Evolutionary conservation across 2,888 invertebrate genomes (phyloP).

Genomic region (Temnothorax unifasciatus): DNA sequence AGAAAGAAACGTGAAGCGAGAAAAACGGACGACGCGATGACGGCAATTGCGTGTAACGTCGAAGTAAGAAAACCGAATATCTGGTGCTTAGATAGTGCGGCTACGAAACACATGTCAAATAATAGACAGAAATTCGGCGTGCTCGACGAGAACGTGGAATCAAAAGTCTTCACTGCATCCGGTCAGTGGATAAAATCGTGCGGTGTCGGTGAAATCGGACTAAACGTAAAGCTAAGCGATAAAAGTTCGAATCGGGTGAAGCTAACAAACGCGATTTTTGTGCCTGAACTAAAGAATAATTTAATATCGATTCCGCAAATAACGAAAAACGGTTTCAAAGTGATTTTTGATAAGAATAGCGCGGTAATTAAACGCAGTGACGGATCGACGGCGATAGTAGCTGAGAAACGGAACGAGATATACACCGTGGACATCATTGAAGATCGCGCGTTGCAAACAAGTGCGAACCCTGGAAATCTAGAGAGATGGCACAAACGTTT

Average conservation of each 20-base stretch:
- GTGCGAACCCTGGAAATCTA: background rate
- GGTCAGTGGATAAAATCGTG: background rate
- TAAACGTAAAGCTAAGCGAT: background rate
- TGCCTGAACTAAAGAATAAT: background rate
- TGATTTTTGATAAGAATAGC: background rate
- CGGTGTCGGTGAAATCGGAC: background rate
- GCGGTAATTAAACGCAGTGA: background rate
- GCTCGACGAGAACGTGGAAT: too few species aligned
- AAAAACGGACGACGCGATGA: background rate
- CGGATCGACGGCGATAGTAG: background rate
- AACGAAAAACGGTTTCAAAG: background rate
- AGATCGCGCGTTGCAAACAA: background rate
- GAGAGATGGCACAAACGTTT: background rate
- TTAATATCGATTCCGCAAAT: background rate
- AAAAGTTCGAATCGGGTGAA: background rate
- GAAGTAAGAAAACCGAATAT: background rate
- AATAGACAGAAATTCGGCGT: background rate
- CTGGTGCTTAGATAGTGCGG: background rate
- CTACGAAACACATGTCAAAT: background rate
- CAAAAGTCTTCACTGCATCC: too few species aligned
- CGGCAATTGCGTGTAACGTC: background rate
- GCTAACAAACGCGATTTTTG: background rate
- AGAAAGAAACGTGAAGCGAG: background rate
- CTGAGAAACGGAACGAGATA: background rate
- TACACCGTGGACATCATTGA: background rate